Base-by-base conservation (phyloP, 2,888 invertebrate genomes). In the Brachynemurus nebulosus region DNA sequence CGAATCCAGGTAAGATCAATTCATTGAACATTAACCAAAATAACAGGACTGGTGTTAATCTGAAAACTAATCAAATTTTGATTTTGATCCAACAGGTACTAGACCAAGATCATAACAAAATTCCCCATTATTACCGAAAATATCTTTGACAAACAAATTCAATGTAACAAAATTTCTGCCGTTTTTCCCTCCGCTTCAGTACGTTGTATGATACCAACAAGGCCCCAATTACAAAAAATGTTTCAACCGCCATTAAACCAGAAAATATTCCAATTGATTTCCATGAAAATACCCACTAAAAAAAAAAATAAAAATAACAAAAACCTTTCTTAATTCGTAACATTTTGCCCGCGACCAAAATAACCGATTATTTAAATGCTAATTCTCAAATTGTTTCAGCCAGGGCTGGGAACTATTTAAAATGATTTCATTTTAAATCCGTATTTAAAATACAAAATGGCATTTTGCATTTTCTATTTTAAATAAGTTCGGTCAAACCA, bases 21-120 rank as follows among this genome's bases (percentile, higher is more conserved):
- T 17, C 4, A 4, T 40, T 25, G 16, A 40, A 19, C 8, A 14
- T 17, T 19, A 21, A 12, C 16, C 16, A 19, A 4, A 40, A 14
- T 40, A 40, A 23, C 4, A 40, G 16, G 3, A 27, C 40, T 3
- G 40, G 40, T n/a, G 25, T 27, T 27, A 40, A 25, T 17, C 40
- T 40, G 18, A 23, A 14, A 23, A 27, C n/a, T 4, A 23, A 9
- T 9, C 14, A 21, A 12, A 12, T 16, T 27, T 16, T 5, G 14
- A 30, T 3, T 23, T n/a, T n/a, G n/a, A n/a, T n/a, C n/a, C n/a
- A n/a, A n/a, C n/a, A n/a, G n/a, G n/a, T n/a, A n/a, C n/a, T n/a
- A n/a, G n/a, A n/a, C n/a, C n/a, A n/a, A n/a, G n/a, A n/a, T n/a
- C n/a, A n/a, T n/a, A n/a, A n/a, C n/a, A n/a, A n/a, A n/a, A n/a